phyloP scores from a whole-genome alignment of 2,888 invertebrate species.

The Ligdia adustata region DNA sequence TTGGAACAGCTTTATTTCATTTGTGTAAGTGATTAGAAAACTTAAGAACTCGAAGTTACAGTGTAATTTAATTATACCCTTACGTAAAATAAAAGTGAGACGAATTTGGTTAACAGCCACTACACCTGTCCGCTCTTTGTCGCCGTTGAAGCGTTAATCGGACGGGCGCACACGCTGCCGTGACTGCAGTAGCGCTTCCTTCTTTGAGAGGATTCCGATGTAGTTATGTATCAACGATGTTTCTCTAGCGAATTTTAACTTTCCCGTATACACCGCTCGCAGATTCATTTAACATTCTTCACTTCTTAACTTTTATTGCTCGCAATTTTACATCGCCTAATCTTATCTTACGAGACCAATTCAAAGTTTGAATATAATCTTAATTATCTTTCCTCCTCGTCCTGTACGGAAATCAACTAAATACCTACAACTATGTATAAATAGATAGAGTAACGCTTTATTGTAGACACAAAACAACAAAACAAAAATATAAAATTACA shows the following conservation, averaged over 20 bases:
- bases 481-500: no score
- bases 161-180: constrained; percentile 41
- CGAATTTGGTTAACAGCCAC: constrained; percentile 21
- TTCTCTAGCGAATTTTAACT: constrained; percentile 27
- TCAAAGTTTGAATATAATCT: constrained; percentile 24
- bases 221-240: constrained; percentile 29
- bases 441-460: no score
- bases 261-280: constrained; percentile 27
- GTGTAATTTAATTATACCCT: no score
- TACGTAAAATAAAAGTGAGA: constrained; percentile 19
- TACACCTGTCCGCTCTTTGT: constrained; percentile 29
- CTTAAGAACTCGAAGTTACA: no score
- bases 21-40: no score
- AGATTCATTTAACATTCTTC: constrained; percentile 33
- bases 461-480: no score
- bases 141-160: constrained; percentile 38
- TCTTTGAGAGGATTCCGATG: constrained; percentile 39
- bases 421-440: no score
- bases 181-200: constrained; percentile 48
- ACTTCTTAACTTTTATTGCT: constrained; percentile 34
- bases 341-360: constrained; percentile 27
- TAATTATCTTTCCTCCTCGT: constrained; percentile 10
- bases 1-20: no score
- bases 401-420: no score
- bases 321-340: constrained; percentile 31